These are phyloP conservation scores for Spinibarbus caldwelli DNA, from an alignment of 2,797 vertebrate species.

Conservation along the genomic window DNA sequence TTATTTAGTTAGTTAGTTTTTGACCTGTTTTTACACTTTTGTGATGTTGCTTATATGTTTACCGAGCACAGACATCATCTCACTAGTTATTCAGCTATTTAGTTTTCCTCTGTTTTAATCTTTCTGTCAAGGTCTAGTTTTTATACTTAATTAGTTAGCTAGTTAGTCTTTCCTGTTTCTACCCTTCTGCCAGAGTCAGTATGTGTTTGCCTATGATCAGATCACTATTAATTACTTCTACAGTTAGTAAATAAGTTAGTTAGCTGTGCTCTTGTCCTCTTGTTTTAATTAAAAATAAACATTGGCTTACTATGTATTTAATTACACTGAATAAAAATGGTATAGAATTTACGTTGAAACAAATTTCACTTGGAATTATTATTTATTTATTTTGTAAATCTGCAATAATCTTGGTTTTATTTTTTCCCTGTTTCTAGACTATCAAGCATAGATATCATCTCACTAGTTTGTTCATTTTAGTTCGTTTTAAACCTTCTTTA, in stretches of 20 bases:
- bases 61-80: not conserved
- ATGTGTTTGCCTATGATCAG: conserved; percentile 61
- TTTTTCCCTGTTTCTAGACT: not conserved
- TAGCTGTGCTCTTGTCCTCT: not conserved
- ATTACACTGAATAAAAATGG: not conserved
- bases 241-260: not conserved
- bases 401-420: not conserved
- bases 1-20: no score
- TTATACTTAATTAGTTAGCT: not conserved
- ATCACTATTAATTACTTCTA: conserved; percentile 33
- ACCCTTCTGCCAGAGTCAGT: conserved; percentile 49
- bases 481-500: not conserved
- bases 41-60: not conserved
- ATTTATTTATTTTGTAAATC: not conserved
- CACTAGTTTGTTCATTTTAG: not conserved
- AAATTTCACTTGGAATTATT: not conserved
- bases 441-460: not conserved
- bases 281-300: not conserved
- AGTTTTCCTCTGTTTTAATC: not conserved
- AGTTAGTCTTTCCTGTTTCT: conserved; percentile 37
- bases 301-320: not conserved
- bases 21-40: not conserved
- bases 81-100: not conserved
- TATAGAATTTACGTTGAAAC: not conserved
- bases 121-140: not conserved